Base-by-base conservation (phyloP, 2,797 vertebrate genomes). In the Hippopotamyrus pictus region DNA sequence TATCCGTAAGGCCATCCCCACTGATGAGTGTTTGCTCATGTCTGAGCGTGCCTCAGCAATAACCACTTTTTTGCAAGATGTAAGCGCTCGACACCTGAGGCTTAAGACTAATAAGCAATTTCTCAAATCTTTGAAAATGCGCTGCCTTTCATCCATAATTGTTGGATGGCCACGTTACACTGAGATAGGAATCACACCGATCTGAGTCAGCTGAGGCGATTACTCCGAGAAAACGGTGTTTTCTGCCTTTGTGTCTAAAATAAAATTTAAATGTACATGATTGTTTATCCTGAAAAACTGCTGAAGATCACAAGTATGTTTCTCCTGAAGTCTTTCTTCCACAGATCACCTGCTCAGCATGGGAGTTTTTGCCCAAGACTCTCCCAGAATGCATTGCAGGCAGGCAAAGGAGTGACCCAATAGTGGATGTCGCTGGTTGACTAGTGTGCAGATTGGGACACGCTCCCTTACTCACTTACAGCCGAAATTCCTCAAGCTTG, bases 31-130 rank as follows among this genome's bases (percentile, higher is more conserved):
- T 93, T 91, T 92, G 94, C 94, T 95, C 93, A 94, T 92, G 94
- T 93, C 25, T 88, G 79, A 92, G 92, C 94, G 95, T 89, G 91
- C 92, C 93, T 94, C 92, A 94, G 92, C 93, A 87, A 93, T 93
- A 94, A 94, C 93, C 91, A 92, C 90, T 93, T 93, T 93, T 93
- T 93, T 92, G 92, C 92, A 91, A 93, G 91, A 94, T 92, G 90
- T 92, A 89, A 90, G 46, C 93, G 90, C 89, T 91, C 90, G 90
- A 91, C 85, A 90, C 90, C 90, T 7, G 88, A 91, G 93, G 94
- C 93, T 92, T 92, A 92, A 91, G 93, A 93, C 95, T 93, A 94
- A 93, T 91, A 88, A 91, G 90, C 92, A 94, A 94, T 95, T 94
- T 89, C 91, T 89, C 90, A 88, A 90, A 91, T 87, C 91, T 95